These are phyloP conservation scores for Noctua comes DNA, from an alignment of 2,888 invertebrate genomes.

Conservation along the genomic window DNA sequence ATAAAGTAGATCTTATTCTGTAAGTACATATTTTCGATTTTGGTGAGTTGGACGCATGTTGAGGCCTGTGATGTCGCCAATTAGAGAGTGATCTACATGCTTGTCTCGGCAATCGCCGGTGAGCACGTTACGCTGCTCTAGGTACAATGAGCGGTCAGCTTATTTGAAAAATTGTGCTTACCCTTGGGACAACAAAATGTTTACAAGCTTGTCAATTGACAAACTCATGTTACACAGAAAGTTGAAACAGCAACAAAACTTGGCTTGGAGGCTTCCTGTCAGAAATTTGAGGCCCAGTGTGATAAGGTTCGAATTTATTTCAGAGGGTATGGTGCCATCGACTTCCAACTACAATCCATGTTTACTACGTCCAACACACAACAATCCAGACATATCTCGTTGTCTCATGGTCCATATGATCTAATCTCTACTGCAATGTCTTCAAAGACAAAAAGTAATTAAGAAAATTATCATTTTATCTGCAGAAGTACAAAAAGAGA, in stretches of 20 bases:
- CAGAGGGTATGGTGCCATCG: conserved; percentile 89
- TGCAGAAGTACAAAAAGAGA: conserved; percentile 89
- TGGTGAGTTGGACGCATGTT: not conserved
- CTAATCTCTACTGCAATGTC: conserved; percentile 80
- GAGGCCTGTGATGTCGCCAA: not conserved
- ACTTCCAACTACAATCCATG: conserved; percentile 87
- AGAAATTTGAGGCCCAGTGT: conserved; percentile 81
- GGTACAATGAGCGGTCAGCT: conserved; percentile 47
- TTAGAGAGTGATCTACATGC: conserved; percentile 7
- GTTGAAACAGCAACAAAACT: conserved; percentile 85
- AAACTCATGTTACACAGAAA: conserved; percentile 14
- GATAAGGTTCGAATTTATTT: conserved; percentile 89
- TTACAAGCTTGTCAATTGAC: conserved; percentile 1
- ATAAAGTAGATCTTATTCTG: not conserved
- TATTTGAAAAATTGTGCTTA: conserved; percentile 39
- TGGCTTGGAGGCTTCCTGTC: conserved; percentile 80
- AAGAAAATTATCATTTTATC: conserved; percentile 87
- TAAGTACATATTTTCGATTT: not conserved
- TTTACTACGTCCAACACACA: conserved; percentile 89
- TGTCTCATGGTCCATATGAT: conserved; percentile 92
- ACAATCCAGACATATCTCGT: conserved; percentile 91
- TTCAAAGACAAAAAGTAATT: conserved; percentile 78
- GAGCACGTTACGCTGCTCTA: conserved; percentile 2
- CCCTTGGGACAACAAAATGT: conserved; percentile 21
- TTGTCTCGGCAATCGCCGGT: not conserved